Conservation (phyloP, 2,797 vertebrate species). For the Morelia viridis region DNA sequence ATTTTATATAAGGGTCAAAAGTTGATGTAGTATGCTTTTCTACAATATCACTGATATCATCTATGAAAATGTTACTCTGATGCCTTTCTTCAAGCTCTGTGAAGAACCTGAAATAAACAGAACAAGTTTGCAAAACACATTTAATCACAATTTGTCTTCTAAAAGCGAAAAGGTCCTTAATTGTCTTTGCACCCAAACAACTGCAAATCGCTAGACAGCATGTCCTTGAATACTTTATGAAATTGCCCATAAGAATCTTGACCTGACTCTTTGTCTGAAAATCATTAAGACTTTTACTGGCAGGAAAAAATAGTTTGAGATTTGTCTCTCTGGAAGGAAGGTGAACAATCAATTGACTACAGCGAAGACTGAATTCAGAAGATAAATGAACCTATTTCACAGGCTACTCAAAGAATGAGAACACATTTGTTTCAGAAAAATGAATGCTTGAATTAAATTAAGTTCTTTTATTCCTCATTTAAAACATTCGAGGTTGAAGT, state of each 20-base stretch:
- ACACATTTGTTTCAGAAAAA: background rate
- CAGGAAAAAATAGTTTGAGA: background rate
- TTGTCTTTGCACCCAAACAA: background rate
- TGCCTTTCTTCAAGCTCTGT: slow-evolving; percentile 90
- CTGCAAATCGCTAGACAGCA: rapidly evolving
- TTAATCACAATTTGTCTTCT: background rate
- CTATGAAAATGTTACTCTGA: slow-evolving; percentile 86
- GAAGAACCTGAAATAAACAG: slow-evolving; percentile 82
- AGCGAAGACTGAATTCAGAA: background rate
- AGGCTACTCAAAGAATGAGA: background rate
- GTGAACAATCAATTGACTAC: background rate
- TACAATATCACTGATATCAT: slow-evolving; percentile 93
- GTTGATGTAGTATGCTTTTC: slow-evolving; percentile 83
- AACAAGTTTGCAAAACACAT: rapidly evolving
- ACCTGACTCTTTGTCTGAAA: background rate
- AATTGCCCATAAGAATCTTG: background rate
- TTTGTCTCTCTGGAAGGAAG: background rate
- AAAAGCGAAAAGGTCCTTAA: background rate
- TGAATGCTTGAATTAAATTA: background rate
- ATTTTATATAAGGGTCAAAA: slow-evolving; percentile 94
- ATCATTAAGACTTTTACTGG: background rate
- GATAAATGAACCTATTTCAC: background rate
- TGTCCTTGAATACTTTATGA: rapidly evolving
- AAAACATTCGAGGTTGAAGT: background rate
- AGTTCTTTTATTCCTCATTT: background rate